Percentiles rank a stretch among this genome's conserved stretches.
These are phyloP conservation scores for Microcebus murinus DNA, from an alignment of 2,113 vertebrate species.

Conservation along the genomic window DNA sequence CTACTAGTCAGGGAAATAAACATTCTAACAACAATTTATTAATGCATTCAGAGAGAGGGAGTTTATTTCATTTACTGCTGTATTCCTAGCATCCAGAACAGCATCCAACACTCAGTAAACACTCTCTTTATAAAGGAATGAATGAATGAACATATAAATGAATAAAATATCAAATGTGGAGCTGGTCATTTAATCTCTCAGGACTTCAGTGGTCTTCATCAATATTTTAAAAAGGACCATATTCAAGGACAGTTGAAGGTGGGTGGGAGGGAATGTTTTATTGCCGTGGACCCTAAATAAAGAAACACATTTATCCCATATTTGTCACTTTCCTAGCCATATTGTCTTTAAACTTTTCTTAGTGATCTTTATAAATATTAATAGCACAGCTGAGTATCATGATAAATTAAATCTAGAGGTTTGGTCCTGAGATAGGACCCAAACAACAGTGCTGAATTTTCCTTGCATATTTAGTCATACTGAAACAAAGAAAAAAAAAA, in stretches of 20 bases:
- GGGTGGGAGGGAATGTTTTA: background rate
- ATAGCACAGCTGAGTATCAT: background rate
- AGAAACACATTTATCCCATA: background rate
- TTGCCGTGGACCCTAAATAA: background rate
- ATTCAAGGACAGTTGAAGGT: background rate
- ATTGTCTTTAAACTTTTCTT: constrained; percentile 11
- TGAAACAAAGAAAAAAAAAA: constrained; percentile 27
- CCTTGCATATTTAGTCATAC: background rate
- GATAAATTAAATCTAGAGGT: constrained; percentile 32
- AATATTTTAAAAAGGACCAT: background rate
- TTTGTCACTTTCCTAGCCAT: constrained; percentile 1
- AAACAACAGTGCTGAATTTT: constrained; percentile 19
- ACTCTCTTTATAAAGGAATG: background rate
- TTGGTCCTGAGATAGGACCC: background rate
- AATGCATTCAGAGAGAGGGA: background rate
- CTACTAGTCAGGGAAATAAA: background rate
- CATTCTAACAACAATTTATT: background rate
- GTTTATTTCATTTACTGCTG: background rate
- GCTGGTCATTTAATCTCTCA: background rate
- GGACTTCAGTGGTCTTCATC: background rate
- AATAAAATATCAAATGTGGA: background rate
- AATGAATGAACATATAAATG: background rate
- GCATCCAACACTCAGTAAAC: background rate
- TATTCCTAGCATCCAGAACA: background rate
- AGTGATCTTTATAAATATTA: background rate